Percentiles rank a stretch among this genome's conserved stretches.
These are phyloP conservation scores for Matsumyia berberina DNA, from an alignment of 2,888 invertebrate genomes.

Conservation along the genomic window DNA sequence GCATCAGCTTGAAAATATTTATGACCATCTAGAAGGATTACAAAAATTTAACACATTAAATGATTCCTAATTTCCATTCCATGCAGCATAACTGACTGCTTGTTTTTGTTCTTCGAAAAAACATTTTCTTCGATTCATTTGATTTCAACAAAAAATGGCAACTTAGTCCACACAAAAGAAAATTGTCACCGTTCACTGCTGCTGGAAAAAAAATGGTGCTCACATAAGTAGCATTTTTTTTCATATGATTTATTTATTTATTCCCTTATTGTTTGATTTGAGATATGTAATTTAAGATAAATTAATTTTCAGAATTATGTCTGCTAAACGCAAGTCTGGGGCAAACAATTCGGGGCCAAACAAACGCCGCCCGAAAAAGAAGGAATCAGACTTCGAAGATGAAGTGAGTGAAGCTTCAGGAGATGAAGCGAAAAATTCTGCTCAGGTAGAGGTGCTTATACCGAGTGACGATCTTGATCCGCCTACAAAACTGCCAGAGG, in stretches of 20 bases:
- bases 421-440: conserved; percentile 78
- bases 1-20: background rate
- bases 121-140: conserved; percentile 4
- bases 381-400: conserved; percentile 84
- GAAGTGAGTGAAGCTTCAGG: conserved; percentile 83
- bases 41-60: background rate
- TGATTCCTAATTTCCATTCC: background rate
- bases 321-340: conserved; percentile 84
- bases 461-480: conserved; percentile 86
- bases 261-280: background rate
- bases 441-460: conserved; percentile 83
- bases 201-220: conserved; percentile 11
- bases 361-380: conserved; percentile 84
- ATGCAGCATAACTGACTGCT: too few species aligned
- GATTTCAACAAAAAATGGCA: conserved; percentile 19
- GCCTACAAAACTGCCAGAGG: conserved; percentile 88
- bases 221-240: conserved; percentile 7
- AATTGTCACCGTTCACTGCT: conserved; percentile 22
- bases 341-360: conserved; percentile 82
- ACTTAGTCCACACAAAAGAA: conserved; percentile 3
- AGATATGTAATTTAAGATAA: background rate
- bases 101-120: background rate
- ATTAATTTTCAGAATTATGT: conserved; percentile 79
- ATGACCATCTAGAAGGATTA: background rate
- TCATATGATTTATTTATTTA: background rate